phyloP scores from a whole-genome alignment of 2,797 vertebrate species.

The Darevskia nairensis region DNA sequence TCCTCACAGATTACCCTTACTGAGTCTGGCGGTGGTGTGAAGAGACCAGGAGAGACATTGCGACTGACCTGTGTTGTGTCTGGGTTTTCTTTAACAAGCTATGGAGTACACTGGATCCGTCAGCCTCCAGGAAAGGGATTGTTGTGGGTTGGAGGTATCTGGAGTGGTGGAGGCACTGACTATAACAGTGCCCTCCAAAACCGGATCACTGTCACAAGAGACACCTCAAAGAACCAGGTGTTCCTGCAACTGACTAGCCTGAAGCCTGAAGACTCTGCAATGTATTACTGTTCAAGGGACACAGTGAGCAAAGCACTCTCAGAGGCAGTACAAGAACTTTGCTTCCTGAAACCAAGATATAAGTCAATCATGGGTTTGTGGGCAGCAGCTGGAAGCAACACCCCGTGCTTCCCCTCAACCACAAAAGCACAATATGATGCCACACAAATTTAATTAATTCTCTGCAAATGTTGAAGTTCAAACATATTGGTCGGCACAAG shows the following conservation, averaged over 20 bases:
- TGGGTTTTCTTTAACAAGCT: neutral
- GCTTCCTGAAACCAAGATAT: neutral
- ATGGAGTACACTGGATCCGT: accelerated
- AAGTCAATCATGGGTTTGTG: neutral
- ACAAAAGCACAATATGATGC: neutral
- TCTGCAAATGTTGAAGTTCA: accelerated
- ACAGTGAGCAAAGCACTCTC: neutral
- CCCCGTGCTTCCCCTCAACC: neutral
- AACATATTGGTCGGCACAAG: too few relatives aligned
- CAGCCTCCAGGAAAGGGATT: neutral
- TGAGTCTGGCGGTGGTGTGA: neutral
- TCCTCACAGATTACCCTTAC: neutral
- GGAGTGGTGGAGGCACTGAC: neutral
- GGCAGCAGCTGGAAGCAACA: neutral
- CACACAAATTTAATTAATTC: too few relatives aligned
- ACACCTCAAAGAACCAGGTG: neutral
- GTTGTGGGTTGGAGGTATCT: neutral
- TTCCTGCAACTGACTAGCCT: neutral
- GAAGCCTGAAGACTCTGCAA: slow-evolving; percentile 35
- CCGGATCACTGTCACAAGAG: neutral
- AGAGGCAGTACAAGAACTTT: neutral
- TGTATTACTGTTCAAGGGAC: slow-evolving; percentile 29
- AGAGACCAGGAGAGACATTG: neutral
- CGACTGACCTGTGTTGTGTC: neutral
- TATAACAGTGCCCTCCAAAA: neutral